Evolutionary conservation across 2,888 invertebrate genomes (phyloP), one percentile per base, ranked within the genome.

Genomic region (Acronicta aceris): DNA sequence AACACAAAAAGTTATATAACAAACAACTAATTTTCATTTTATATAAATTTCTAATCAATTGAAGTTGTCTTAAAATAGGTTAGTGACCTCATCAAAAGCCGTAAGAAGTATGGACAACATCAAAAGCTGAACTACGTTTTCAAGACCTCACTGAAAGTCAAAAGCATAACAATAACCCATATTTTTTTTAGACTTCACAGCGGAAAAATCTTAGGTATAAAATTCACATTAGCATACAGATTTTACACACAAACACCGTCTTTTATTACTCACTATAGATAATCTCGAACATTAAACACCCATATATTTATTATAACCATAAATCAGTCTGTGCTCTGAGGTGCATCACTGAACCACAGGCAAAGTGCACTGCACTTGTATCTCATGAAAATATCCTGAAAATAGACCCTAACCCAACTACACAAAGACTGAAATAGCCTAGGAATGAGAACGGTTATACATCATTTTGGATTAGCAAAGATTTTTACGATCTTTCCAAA

Each of bases 271-370:
- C 79, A 73, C 81, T 85, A 86, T 86, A 90, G 88, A 91, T 93
- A 91, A 93, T 92, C 89, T 90, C 78, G 83, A 85, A 90, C 89
- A 90, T 94, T 91, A 93, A 92, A 90, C 90, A 90, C 81, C 89
- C 89, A 91, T 93, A 91, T 90, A 93, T 93, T 93, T 93, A 94
- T 92, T 91, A 91, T 89, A 89, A 85, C 86, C 86, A 92, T 94
- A 94, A 93, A 94, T 94, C 92, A 92, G 89, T 89, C 92, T 90
- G 87, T 84, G 78, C 65, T 87, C 86, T 75, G 87, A 90, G 92
- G 91, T 89, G 91, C 93, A 93, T 91, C 92, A 87, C 85, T 74
- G 78, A 74, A 78, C 78, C 78, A 56, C 78, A 86, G 84, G 84
- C 87, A 89, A 88, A 92, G 92, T 93, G 91, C 93, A 92, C 83